Base-by-base conservation (phyloP, 2,797 vertebrate genomes). In the Sebastes cheni region DNA sequence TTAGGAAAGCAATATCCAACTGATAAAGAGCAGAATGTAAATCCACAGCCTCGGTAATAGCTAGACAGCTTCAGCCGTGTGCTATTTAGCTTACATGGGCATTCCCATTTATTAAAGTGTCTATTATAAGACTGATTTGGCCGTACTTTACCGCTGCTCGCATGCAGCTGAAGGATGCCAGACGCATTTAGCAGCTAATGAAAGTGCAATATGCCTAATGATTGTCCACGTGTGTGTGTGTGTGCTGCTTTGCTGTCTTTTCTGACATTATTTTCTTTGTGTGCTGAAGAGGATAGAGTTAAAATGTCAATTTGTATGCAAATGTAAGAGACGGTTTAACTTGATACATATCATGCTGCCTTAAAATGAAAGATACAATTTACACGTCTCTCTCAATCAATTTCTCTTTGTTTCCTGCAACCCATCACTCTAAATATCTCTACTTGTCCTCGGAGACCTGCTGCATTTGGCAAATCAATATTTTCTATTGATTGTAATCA, bases 1-100 rank as follows among this genome's bases (percentile, higher is more conserved):
- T 86, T 72, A 81, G 79, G 42, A 80, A 92, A 91, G 87, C 78
- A 93, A 91, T 91, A 89, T 90, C 84, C 81, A 79, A 69, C 80
- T 59, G 77, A 86, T 86, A 83, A 14, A 70, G 74, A 77, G 83
- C 74, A 86, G 81, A 79, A 86, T 92, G 89, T 89, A 90, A 92
- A 93, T 93, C 86, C 61, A 72, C 72, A 73, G 34, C 78, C 83
- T 83, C 52, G 14, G 87, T 87, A 89, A 91, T 91, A 84, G 85
- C 71, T 34, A 67, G 77, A 71, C 75, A 46, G 72, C 68, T 79
- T 62, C 82, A 52, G 67, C 62, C 54, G 29, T 62, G 71, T 32
- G 77, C 39, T 72, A 73, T 91, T 91, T 85, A 87, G 82, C 88
- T 81, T 84, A 89, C 80, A 79, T 65, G 54, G 61, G 83, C 84